Conservation (phyloP, 2,888 invertebrate species). For the Thymelicus acteon region DNA sequence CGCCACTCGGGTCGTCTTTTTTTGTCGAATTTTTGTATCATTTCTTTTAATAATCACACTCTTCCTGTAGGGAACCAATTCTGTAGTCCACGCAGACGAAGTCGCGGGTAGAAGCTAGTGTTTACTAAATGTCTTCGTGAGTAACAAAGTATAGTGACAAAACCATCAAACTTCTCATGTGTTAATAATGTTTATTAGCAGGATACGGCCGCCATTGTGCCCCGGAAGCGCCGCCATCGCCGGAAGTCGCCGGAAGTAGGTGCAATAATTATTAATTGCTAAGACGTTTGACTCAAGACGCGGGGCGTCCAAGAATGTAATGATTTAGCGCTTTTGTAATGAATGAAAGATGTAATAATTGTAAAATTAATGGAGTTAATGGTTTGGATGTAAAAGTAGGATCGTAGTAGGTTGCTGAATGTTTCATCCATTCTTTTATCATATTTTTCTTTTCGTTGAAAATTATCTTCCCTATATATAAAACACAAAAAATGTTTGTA, state of each 20-base stretch:
- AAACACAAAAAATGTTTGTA: too few species aligned
- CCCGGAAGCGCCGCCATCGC: conserved; percentile 65
- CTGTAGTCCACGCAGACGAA: too few species aligned
- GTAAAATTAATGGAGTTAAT: conserved; percentile 11
- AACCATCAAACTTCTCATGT: conserved; percentile 46
- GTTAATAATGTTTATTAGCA: conserved; percentile 62
- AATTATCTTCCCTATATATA: too few species aligned
- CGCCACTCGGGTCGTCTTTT: too few species aligned
- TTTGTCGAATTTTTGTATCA: too few species aligned
- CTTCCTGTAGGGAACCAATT: too few species aligned
- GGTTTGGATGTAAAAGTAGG: neutral
- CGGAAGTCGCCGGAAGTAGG: conserved; percentile 75
- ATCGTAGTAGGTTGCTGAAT: neutral
- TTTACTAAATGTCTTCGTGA: neutral
- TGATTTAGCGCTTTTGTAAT: conserved; percentile 46
- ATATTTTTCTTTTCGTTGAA: too few species aligned
- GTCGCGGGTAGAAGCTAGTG: too few species aligned
- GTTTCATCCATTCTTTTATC: too few species aligned
- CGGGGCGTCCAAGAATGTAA: conserved; percentile 58
- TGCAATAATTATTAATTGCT: conserved; percentile 83
- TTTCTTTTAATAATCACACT: too few species aligned
- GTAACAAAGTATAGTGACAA: conserved; percentile 21
- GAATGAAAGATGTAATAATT: conserved; percentile 6
- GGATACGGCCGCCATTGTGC: conserved; percentile 57
- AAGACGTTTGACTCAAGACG: conserved; percentile 56